Evolutionary conservation across 1,140 invertebrate genomes (phyloP), one percentile per base, ranked within the genome.

Genomic region (Drosophila asahinai): DNA sequence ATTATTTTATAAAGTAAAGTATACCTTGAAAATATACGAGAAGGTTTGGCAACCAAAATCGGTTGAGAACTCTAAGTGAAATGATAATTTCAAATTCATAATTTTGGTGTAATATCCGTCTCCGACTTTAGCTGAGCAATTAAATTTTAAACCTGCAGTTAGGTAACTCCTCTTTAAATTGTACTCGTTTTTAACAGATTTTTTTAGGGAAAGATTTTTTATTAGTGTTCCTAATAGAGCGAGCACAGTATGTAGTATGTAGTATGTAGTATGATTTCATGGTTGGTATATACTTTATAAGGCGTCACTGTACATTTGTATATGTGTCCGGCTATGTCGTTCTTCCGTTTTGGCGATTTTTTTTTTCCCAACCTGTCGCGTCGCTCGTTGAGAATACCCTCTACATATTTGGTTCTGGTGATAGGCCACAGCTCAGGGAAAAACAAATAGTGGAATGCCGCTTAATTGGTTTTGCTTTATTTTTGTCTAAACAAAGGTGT

Each of bases 381-480:
- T 62, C 36, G n/a, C 19, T 43, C 11, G n/a, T 36, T 14, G 30
- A 22, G n/a, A 70, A 71, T 58, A 25, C 58, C 40, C 42, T 57
- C 22, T 17, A 74, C 11, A 36, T 27, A 36, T 48, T 54, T 15
- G 33, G 33, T 25, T 38, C 40, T 30, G 33, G 7, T 57, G 61
- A 54, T 67, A 67, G 49, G 65, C 65, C 43, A 0, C 5, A 3
- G 33, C 42, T 27, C 25, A 27, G 43, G n/a, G 9, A 12, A 63
- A 22, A 64, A 30, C 59, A 67, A 67, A 67, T 64, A 67, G 17
- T 22, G 22, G 38, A 64, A 47, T 30, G 65, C 22, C 42, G n/a
- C 22, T 47, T 48, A 67, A 67, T 67, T 64, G 65, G 60, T 30
- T 67, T 55, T 55, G 33, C 52, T 55, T 55, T 22, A 36, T 22